A percentile compares a stretch with the other conserved stretches of the same genome.
Evolutionary conservation across 1,140 invertebrate species (phyloP).

Genomic region (Gryon sp.): DNA sequence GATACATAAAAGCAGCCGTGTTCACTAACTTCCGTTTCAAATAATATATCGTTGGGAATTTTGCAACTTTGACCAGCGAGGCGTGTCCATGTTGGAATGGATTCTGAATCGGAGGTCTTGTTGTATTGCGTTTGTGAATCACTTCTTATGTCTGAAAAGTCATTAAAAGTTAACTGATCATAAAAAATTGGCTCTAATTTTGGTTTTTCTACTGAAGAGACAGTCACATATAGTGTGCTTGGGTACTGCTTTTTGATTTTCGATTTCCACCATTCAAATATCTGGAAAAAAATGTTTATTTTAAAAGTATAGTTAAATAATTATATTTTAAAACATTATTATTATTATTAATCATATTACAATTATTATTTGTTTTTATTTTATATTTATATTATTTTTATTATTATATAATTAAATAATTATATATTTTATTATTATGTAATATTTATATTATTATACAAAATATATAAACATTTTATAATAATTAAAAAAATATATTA

Average conservation of each 20-base stretch:
- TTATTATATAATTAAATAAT: neutral
- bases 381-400: neutral
- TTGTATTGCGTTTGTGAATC: constrained; percentile 32
- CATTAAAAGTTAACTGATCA: constrained; percentile 67
- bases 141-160: constrained; percentile 55
- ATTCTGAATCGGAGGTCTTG: constrained; percentile 54
- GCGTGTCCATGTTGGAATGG: constrained; percentile 79
- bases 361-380: neutral
- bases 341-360: neutral
- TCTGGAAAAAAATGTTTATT: constrained; percentile 60
- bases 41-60: constrained; percentile 80
- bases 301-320: no score
- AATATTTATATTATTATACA: no score
- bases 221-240: constrained; percentile 72
- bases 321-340: constrained; percentile 2
- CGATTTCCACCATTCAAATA: constrained; percentile 76
- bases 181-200: constrained; percentile 73
- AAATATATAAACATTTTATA: no score
- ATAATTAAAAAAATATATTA: no score
- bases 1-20: constrained; percentile 78
- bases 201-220: constrained; percentile 68
- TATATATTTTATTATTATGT: no score
- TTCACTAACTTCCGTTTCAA: constrained; percentile 75
- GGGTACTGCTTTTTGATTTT: constrained; percentile 70
- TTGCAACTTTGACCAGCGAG: constrained; percentile 82